Evolutionary conservation across 1,140 invertebrate genomes (phyloP), one percentile per base, ranked within the genome.

Genomic region (Drosophila pseudoananassae): DNA sequence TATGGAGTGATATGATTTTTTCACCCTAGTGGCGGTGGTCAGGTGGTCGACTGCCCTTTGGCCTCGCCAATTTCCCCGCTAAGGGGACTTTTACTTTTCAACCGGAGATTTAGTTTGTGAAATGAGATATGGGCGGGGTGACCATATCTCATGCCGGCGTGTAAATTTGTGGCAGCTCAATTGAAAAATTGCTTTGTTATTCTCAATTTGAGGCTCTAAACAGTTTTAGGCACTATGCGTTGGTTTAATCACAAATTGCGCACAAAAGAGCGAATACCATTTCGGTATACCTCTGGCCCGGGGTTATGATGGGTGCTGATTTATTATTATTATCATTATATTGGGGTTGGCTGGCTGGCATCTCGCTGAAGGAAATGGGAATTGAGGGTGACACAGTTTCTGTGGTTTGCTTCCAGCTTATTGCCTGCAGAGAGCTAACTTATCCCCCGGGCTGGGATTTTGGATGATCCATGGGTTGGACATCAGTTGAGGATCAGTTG

Each of bases 181-280:
- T 88, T 88, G 83, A 83, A 88, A 89, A 82, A 88, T 88, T 88
- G 78, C 79, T 87, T 88, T 87, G 83, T 87, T 88, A 89, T 89
- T 79, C 84, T 82, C 83, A 89, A 88, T 89, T 88, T 89, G 76
- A 66, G 75, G 65, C 76, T 87, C 70, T 82, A 81, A 81, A 78
- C 83, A 73, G 77, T 78, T 83, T 88, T 78, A 87, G 65, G 58
- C 85, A 72, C 78, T 75, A 58, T 74, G 84, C 76, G 84, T 81
- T 51, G 46, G 70, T 60, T 78, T 80, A 77, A 77, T 66, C 68
- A 71, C 68, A 70, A 78, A 87, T 87, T 71, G 82, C 78, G 81
- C 81, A 85, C 61, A 70, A 66, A 64, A 61, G 59, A 60, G 40
- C 53, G 49, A 74, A 61, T 61, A 52, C 58, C 75, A 78, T 58